phyloP scores from a whole-genome alignment of 1,140 invertebrate genomes.

The Bombyx mori region DNA sequence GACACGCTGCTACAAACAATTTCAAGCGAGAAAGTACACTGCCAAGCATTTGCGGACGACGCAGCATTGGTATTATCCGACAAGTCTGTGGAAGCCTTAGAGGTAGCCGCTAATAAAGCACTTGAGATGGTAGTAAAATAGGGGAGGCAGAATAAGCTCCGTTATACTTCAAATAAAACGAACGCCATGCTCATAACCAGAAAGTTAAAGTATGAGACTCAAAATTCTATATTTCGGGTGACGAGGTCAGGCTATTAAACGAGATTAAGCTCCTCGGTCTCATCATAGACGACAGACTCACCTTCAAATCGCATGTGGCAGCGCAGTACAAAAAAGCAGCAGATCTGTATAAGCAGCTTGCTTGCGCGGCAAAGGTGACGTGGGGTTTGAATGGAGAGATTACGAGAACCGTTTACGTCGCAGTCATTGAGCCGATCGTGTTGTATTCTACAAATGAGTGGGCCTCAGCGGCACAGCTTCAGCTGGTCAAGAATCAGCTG shows the following conservation, averaged over 20 bases:
- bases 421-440: neutral
- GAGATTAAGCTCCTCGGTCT: conserved; percentile 12
- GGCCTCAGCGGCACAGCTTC: neutral
- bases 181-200: conserved; percentile 10
- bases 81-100: neutral
- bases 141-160: conserved; percentile 13
- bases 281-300: conserved; percentile 13
- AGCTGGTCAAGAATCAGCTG: neutral
- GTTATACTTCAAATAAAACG: conserved; percentile 16
- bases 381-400: neutral
- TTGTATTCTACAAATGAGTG: neutral
- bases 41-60: conserved; percentile 5
- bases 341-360: neutral
- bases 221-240: conserved; percentile 6
- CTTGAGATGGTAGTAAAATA: conserved; percentile 4
- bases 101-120: conserved; percentile 3
- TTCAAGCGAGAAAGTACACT: neutral
- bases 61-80: neutral
- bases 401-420: neutral
- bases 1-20: conserved; percentile 6
- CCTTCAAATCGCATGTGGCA: conserved; percentile 13
- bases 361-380: neutral
- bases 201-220: conserved; percentile 9
- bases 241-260: neutral
- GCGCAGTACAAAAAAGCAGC: conserved; percentile 6